A percentile compares a stretch with the other conserved stretches of the same genome.
Conservation (phyloP, 1,140 invertebrate genomes). For the Ladona fulva region DNA sequence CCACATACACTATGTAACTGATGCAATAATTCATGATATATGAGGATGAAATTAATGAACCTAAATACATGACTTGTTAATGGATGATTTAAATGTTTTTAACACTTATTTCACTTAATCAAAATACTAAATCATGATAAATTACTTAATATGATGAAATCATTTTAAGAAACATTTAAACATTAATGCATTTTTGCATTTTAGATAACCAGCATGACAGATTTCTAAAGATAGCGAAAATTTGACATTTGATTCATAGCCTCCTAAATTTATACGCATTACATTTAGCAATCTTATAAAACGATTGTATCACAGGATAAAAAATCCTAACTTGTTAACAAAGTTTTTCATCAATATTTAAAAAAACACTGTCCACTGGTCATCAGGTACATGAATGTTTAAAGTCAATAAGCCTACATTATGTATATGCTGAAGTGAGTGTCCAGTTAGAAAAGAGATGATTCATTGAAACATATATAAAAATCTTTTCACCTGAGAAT, state of each 20-base stretch:
- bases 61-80: neutral
- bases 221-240: too few relatives aligned
- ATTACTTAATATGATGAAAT: too few relatives aligned
- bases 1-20: neutral
- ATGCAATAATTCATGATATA: neutral
- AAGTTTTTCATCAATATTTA: too few relatives aligned
- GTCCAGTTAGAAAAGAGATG: neutral
- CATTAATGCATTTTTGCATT: too few relatives aligned
- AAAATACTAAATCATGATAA: too few relatives aligned
- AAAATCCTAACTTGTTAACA: neutral
- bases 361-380: too few relatives aligned
- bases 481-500: constrained; percentile 6
- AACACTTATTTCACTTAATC: too few relatives aligned
- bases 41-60: neutral
- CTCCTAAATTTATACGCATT: too few relatives aligned
- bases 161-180: too few relatives aligned
- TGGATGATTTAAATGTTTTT: too few relatives aligned
- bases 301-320: neutral
- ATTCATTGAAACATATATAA: neutral
- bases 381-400: neutral
- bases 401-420: neutral
- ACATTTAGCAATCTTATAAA: neutral
- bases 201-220: too few relatives aligned
- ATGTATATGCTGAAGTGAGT: neutral
- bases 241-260: too few relatives aligned